A percentile compares a stretch with the other conserved stretches of the same genome.
Conservation (phyloP, 2,113 vertebrate genomes). For the Salvator merianae region DNA sequence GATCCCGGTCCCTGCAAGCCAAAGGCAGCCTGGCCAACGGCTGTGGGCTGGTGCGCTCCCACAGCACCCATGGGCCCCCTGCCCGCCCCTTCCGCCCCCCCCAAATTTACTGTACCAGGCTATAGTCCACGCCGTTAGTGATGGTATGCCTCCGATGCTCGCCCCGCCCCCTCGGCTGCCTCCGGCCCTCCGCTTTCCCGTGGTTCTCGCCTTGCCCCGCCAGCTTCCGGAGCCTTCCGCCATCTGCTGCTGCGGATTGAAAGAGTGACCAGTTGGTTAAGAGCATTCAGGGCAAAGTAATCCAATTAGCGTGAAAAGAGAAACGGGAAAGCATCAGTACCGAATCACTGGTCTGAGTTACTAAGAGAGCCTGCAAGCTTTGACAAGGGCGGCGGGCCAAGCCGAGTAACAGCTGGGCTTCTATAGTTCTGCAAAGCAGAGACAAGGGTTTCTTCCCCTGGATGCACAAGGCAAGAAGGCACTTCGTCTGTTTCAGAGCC, state of each 20-base stretch:
- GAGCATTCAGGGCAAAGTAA: background rate
- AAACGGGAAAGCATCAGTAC: too few species aligned
- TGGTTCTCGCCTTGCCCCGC: conserved; percentile 74
- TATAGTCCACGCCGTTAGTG: conserved; percentile 89
- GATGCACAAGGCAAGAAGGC: too few species aligned
- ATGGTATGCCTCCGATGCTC: conserved; percentile 93
- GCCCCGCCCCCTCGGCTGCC: conserved; percentile 76
- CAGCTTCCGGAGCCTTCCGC: conserved; percentile 65
- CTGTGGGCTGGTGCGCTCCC: background rate
- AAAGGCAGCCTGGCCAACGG: too few species aligned
- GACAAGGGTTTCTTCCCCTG: too few species aligned
- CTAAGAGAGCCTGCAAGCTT: too few species aligned
- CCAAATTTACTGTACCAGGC: conserved; percentile 74
- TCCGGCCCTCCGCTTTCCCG: conserved; percentile 65
- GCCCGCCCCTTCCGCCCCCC: rapidly evolving
- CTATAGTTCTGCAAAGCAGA: too few species aligned
- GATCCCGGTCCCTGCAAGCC: too few species aligned
- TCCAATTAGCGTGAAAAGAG: background rate
- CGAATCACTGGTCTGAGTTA: too few species aligned
- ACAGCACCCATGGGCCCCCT: background rate
- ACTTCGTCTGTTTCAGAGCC: too few species aligned
- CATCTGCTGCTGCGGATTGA: conserved; percentile 42
- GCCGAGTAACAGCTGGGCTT: too few species aligned
- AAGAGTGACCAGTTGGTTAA: background rate
- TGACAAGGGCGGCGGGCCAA: too few species aligned